phyloP scores from a whole-genome alignment of 2,113 vertebrate genomes.

The Mastomys coucha region DNA sequence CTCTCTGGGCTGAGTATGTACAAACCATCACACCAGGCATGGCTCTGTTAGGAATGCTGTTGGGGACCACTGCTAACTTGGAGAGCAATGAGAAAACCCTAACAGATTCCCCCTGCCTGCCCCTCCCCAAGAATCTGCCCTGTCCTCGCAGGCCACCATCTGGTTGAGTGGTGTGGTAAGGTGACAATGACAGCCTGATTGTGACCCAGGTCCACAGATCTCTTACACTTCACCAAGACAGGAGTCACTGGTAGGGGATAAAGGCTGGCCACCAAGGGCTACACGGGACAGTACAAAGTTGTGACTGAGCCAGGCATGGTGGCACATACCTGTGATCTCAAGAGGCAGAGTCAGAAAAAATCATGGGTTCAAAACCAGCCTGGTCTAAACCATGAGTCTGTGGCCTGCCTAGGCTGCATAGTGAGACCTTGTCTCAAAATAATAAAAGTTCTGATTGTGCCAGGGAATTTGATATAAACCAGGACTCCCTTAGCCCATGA shows the following conservation, averaged over 20 bases:
- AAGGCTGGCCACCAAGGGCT: neutral
- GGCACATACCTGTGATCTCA: neutral
- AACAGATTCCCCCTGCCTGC: neutral
- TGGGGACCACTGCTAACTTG: neutral
- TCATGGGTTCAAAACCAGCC: neutral
- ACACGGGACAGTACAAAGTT: neutral
- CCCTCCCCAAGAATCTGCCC: neutral
- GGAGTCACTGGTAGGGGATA: neutral
- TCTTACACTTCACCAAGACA: neutral
- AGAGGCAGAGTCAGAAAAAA: neutral
- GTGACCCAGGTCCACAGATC: neutral
- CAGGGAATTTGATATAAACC: neutral
- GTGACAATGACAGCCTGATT: neutral
- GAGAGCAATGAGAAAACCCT: constrained; percentile 1
- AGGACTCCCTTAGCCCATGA: neutral
- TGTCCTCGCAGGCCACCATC: neutral
- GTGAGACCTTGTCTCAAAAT: neutral
- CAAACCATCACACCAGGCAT: too few species aligned
- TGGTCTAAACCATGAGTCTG: neutral
- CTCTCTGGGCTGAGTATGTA: too few species aligned
- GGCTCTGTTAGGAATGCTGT: neutral
- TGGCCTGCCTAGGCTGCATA: neutral
- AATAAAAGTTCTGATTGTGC: neutral
- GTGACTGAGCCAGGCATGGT: neutral
- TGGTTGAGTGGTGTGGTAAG: neutral